Conservation (phyloP, 2,888 invertebrate species). For the Nudaria mundana region DNA sequence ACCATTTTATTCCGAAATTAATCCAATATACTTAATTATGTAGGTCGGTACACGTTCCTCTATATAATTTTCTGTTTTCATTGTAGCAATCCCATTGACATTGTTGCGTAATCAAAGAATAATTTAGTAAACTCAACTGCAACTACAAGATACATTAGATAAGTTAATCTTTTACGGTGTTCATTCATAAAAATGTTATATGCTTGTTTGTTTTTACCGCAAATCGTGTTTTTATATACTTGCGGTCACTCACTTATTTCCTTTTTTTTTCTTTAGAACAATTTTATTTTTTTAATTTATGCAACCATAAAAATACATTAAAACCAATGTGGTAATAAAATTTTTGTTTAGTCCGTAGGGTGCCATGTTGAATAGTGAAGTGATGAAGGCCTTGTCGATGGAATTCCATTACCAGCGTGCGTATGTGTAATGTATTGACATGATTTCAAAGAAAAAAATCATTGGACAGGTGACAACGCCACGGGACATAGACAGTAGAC, state of each 20-base stretch:
- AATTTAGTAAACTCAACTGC: too few relatives aligned
- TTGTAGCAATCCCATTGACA: too few relatives aligned
- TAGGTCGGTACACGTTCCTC: too few relatives aligned
- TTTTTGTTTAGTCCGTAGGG: slow-evolving; percentile 49
- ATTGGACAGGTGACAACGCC: neutral
- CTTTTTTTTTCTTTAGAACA: slow-evolving; percentile 20
- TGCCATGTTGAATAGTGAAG: slow-evolving; percentile 47
- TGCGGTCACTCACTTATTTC: slow-evolving; percentile 25
- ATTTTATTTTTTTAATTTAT: slow-evolving; percentile 37
- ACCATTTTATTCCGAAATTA: too few relatives aligned
- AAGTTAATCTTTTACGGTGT: slow-evolving; percentile 1
- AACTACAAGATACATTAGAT: too few relatives aligned
- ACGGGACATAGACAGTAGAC: too few relatives aligned
- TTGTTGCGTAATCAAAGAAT: too few relatives aligned
- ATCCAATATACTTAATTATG: too few relatives aligned
- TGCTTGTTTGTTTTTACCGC: slow-evolving; percentile 10
- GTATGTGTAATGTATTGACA: slow-evolving; percentile 8
- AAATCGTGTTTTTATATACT: slow-evolving; percentile 4
- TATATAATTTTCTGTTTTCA: too few relatives aligned
- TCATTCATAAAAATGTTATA: slow-evolving; percentile 19
- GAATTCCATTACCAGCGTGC: slow-evolving; percentile 18
- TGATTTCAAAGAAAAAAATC: slow-evolving; percentile 18
- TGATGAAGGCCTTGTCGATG: slow-evolving; percentile 31
- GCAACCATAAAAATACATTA: slow-evolving; percentile 36
- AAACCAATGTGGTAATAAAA: slow-evolving; percentile 52